Conservation (phyloP, 1,140 invertebrate genomes). For the Drosophila orosa region DNA sequence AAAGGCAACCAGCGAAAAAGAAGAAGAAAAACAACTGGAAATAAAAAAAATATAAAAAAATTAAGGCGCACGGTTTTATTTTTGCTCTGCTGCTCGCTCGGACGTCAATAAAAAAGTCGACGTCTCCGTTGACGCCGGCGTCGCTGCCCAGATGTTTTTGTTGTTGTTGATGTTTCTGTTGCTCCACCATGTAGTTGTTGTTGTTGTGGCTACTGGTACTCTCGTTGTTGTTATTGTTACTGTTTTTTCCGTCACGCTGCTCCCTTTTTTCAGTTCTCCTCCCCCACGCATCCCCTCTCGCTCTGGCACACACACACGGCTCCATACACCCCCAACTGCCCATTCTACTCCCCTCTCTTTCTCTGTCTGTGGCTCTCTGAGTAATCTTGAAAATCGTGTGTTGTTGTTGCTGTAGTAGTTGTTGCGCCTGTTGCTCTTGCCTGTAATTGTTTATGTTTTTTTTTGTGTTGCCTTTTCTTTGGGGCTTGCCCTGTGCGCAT, state of each 20-base stretch:
- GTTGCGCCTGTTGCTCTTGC: constrained; percentile 48
- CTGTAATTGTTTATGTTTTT: constrained; percentile 29
- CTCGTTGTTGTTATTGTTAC: constrained; percentile 17
- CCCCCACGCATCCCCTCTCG: constrained; percentile 5
- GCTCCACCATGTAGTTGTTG: constrained; percentile 17
- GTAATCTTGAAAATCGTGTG: constrained; percentile 77
- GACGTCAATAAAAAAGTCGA: constrained; percentile 35
- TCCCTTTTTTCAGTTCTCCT: constrained; percentile 13
- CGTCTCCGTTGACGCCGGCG: constrained; percentile 42
- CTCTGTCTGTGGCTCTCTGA: constrained; percentile 43
- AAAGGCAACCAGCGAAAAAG: constrained; percentile 6
- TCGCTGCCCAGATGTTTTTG: constrained; percentile 14
- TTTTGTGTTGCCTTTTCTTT: constrained; percentile 45
- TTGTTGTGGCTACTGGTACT: constrained; percentile 5
- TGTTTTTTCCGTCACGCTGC: constrained; percentile 21
- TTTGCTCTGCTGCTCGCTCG: constrained; percentile 43
- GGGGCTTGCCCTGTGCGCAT: constrained; percentile 65
- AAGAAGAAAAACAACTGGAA: constrained; percentile 32
- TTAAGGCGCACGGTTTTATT: constrained; percentile 51
- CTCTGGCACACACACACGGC: constrained; percentile 14
- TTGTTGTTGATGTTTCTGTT: constrained; percentile 10
- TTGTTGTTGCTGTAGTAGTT: constrained; percentile 45
- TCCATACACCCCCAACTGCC: constrained; percentile 15
- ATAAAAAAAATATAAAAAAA: constrained; percentile 32
- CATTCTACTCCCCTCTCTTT: constrained; percentile 11